Conservation (phyloP, 1,140 invertebrate genomes). For the Zaprionus davidi region DNA sequence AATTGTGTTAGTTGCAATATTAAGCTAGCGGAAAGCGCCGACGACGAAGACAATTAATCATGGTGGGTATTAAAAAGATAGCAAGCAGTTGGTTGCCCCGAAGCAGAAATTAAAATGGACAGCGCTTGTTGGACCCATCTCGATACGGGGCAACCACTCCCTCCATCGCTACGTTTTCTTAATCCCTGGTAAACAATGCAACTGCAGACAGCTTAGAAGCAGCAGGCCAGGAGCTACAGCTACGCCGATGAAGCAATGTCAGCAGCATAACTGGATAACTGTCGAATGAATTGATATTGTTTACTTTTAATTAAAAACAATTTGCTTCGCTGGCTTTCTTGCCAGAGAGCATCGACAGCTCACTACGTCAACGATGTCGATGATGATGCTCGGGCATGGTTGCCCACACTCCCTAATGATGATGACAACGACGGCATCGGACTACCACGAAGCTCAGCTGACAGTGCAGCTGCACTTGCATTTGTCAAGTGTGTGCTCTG, state of each 20-base stretch:
- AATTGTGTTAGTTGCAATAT: slow-evolving; percentile 51
- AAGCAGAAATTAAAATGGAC: slow-evolving; percentile 58
- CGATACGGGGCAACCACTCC: slow-evolving; percentile 36
- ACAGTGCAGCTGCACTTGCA: slow-evolving; percentile 15
- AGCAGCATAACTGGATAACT: slow-evolving; percentile 79
- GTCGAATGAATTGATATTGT: slow-evolving; percentile 82
- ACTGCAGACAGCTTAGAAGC: slow-evolving; percentile 31
- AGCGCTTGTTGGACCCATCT: slow-evolving; percentile 44
- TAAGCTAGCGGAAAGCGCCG: slow-evolving; percentile 26
- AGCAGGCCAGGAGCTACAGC: slow-evolving; percentile 8
- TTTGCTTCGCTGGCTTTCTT: slow-evolving; percentile 80
- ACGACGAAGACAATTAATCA: slow-evolving; percentile 74
- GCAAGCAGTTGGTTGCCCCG: slow-evolving; percentile 42
- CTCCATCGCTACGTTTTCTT: slow-evolving; percentile 34
- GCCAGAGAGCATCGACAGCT: slow-evolving; percentile 56
- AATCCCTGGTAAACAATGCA: slow-evolving; percentile 60
- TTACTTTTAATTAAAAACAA: slow-evolving; percentile 83
- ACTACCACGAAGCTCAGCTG: slow-evolving; percentile 21
- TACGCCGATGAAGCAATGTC: slow-evolving; percentile 48
- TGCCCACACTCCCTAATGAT: slow-evolving; percentile 18
- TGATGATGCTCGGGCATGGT: slow-evolving; percentile 3
- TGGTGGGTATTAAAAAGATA: slow-evolving; percentile 41
- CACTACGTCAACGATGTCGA: slow-evolving; percentile 19
- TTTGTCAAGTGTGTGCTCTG: slow-evolving; percentile 3
- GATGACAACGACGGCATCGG: slow-evolving; percentile 13